These are phyloP conservation scores for Melopsittacus undulatus DNA, from an alignment of 2,797 vertebrate genomes.

Conservation along the genomic window DNA sequence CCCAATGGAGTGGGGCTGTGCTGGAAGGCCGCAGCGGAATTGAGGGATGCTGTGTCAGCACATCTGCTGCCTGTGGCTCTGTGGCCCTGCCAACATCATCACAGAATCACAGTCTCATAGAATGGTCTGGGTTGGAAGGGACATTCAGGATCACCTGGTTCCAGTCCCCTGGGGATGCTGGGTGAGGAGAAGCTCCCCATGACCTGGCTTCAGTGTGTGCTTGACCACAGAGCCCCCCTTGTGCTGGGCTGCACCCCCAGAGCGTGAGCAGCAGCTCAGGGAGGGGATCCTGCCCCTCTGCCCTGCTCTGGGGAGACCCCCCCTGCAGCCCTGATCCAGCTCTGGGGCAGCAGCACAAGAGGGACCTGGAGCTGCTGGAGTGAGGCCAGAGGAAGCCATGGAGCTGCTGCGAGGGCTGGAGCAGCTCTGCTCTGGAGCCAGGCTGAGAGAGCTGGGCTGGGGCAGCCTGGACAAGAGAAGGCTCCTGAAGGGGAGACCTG, in stretches of 20 bases:
- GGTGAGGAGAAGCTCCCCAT: background rate
- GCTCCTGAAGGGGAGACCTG: too few species aligned
- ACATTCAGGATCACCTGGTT: background rate
- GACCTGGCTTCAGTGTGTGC: background rate
- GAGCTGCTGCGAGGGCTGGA: too few species aligned
- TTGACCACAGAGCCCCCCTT: background rate
- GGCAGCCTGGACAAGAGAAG: too few species aligned
- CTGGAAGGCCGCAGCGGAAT: accelerated
- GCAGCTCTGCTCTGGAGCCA: too few species aligned
- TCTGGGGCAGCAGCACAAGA: too few species aligned
- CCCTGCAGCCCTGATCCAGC: too few species aligned
- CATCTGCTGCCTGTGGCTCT: background rate
- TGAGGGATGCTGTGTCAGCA: too few species aligned
- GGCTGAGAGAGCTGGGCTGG: too few species aligned
- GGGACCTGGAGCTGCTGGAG: too few species aligned
- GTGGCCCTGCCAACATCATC: background rate
- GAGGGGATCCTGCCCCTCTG: background rate
- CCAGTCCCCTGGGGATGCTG: background rate
- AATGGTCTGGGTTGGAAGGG: background rate
- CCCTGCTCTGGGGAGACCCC: too few species aligned
- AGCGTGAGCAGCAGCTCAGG: background rate
- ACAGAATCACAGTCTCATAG: background rate
- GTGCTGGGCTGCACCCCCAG: background rate
- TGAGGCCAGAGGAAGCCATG: too few species aligned
- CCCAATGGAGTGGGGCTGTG: too few species aligned